phyloP scores from a whole-genome alignment of 2,113 vertebrate genomes.

The Pollachius pollachius region DNA sequence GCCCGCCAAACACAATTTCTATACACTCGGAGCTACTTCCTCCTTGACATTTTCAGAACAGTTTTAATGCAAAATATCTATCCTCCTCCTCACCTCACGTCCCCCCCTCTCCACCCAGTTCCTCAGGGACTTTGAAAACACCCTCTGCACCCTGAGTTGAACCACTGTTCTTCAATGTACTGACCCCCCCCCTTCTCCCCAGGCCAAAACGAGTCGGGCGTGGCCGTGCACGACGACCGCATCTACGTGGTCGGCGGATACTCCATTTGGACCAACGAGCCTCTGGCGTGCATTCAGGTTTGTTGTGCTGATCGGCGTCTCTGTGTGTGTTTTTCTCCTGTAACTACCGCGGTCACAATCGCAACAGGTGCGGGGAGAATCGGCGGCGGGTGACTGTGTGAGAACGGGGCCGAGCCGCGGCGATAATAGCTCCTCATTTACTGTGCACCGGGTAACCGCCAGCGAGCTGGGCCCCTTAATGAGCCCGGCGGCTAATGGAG shows the following conservation, averaged over 20 bases:
- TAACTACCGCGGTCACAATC: no score
- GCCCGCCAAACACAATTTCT: no score
- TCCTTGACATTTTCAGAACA: no score
- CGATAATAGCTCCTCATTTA: no score
- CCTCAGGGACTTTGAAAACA: not conserved
- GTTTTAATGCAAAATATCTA: not conserved
- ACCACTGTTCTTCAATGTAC: constrained; percentile 14
- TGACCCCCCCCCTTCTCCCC: constrained; percentile 34
- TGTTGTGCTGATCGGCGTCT: constrained; percentile 31
- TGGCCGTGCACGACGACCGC: constrained; percentile 91
- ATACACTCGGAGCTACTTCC: no score
- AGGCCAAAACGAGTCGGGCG: constrained; percentile 97
- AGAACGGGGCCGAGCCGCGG: no score
- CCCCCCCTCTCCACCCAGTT: constrained; percentile 5
- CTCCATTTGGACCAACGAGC: constrained; percentile 99
- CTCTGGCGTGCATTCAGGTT: constrained; percentile 97
- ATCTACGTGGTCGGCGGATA: constrained; percentile 98
- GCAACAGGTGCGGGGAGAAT: no score
- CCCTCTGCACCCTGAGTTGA: not conserved
- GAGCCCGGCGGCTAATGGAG: no score
- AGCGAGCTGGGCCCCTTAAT: no score
- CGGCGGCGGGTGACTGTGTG: no score
- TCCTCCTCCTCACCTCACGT: not conserved
- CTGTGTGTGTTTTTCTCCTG: no score
- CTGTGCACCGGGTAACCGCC: no score